Conservation (phyloP, 2,113 vertebrate genomes). For the Chloroceryle aenea region DNA sequence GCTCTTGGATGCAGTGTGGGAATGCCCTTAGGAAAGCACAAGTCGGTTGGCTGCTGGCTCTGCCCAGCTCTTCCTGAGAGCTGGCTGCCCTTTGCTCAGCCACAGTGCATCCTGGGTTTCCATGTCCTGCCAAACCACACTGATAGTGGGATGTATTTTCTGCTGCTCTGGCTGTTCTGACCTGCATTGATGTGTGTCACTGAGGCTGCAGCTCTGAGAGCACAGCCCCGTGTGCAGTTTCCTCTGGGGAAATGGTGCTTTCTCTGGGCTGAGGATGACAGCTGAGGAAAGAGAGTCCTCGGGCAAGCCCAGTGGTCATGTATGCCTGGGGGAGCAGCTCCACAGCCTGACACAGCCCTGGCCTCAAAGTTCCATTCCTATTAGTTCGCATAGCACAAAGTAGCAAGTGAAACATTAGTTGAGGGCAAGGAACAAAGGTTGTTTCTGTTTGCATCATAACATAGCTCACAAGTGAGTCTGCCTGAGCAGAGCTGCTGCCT, state of each 20-base stretch:
- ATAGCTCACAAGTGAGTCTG: background rate
- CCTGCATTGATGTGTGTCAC: background rate
- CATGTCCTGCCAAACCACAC: rapidly evolving
- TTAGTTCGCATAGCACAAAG: rapidly evolving
- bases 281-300: background rate
- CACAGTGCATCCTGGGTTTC: rapidly evolving
- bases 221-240: background rate
- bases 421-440: background rate
- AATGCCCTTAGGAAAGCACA: background rate
- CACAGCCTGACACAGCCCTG: background rate
- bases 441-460: background rate
- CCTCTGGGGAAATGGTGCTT: rapidly evolving
- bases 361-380: background rate
- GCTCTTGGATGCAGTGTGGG: background rate
- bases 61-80: background rate
- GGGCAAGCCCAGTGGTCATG: background rate
- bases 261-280: background rate
- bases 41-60: background rate
- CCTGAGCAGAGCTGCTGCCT: background rate
- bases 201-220: background rate
- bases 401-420: background rate
- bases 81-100: rapidly evolving
- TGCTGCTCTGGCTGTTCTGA: background rate
- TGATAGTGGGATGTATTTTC: rapidly evolving
- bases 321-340: background rate